Conservation (phyloP, 2,888 invertebrate species). For the Xestia rhomboidea region DNA sequence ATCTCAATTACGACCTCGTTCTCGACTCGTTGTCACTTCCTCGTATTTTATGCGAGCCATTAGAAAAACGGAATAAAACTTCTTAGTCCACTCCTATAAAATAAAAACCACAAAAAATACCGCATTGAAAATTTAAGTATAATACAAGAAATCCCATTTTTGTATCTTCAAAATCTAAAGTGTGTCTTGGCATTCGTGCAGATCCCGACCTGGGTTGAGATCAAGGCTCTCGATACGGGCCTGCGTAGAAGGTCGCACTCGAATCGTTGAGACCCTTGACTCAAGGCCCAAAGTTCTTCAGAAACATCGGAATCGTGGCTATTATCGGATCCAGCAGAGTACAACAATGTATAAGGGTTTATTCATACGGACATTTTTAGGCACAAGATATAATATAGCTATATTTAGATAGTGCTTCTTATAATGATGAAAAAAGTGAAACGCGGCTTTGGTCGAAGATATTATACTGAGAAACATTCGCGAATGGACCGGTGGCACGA, state of each 20-base stretch:
- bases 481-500: not conserved
- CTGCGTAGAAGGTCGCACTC: slow-evolving; percentile 41
- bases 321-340: not conserved
- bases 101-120: not conserved
- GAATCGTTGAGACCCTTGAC: slow-evolving; percentile 33
- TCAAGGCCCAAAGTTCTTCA: slow-evolving; percentile 18
- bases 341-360: not conserved
- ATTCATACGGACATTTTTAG: not conserved
- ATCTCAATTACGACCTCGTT: not conserved
- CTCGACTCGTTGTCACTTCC: not conserved
- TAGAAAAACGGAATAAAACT: not conserved
- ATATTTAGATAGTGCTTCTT: not conserved
- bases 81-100: not conserved
- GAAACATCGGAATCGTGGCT: not conserved
- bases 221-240: slow-evolving; percentile 41
- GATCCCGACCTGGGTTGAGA: slow-evolving; percentile 10
- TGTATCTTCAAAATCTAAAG: slow-evolving; percentile 37
- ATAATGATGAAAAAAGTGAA: not conserved
- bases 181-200: not conserved
- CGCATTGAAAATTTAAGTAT: not conserved
- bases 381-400: not conserved
- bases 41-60: not conserved
- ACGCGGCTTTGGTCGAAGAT: not conserved
- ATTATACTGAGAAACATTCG: not conserved
- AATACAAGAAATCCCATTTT: not conserved